Base-by-base conservation (phyloP, 2,888 invertebrate genomes). In the Selenia dentaria region DNA sequence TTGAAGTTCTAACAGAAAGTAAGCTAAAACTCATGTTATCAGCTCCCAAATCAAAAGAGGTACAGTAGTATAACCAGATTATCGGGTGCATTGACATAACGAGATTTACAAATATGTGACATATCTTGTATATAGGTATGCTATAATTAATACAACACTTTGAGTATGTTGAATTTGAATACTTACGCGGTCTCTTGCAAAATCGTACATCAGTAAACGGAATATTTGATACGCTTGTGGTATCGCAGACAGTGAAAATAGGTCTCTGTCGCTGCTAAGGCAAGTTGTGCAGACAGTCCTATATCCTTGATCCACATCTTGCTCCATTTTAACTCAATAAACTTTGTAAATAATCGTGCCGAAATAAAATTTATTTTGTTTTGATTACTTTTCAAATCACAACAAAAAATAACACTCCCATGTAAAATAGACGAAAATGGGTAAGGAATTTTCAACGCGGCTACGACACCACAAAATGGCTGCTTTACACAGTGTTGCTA, bases 401-500 rank as follows among this genome's bases (percentile, higher is more conserved):
- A 88, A 88, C 88, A 90, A 88, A 85, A 88, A 87, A 84, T 85
- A 83, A 90, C 79, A 87, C 89, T 88, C 78, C 89, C 88, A 89
- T 89, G 85, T 89, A 87, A 88, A 89, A 86, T 89, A 85, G 86
- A 86, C 89, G 70, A 89, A 88, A 82, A 76, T 84, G 76, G 49
- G 63, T 69, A 67, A 80, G 75, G 76, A 77, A 72, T 64, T 62
- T 71, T 79, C 73, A 79, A 77, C 71, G 67, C 67, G 67, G 70
- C 73, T 75, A 73, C 79, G 88, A 88, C 89, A 89, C 84, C 84
- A 89, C 87, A 90, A 90, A 89, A 90, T 90, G 89, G 88, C 89
- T 79, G 80, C 85, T 81, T 88, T 84, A 84, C 80, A 76, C 63
- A 61, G 73, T 78, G 76, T 77, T 85, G 73, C 76, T 50, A 66